These are phyloP conservation scores for Archips crataeganus DNA, from an alignment of 2,888 invertebrate genomes.

Conservation along the genomic window DNA sequence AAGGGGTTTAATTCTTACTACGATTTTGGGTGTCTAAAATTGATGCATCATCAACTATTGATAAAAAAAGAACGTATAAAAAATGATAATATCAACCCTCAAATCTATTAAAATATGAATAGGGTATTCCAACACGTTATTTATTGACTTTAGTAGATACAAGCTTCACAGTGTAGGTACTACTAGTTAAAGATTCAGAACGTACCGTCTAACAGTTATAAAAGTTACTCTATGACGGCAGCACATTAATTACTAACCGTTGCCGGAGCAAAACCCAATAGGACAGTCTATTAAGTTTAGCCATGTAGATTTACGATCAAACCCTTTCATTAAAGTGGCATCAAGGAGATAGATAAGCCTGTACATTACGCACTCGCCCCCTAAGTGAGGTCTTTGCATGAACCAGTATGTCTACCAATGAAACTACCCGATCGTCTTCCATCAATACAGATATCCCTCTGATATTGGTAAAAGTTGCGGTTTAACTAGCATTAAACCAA, in stretches of 20 bases:
- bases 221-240: conserved; percentile 80
- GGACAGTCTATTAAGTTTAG: conserved; percentile 79
- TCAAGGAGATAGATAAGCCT: conserved; percentile 81
- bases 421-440: conserved; percentile 58
- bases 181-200: conserved; percentile 46
- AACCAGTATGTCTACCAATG: conserved; percentile 72
- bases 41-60: conserved; percentile 14
- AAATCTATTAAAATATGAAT: conserved; percentile 16
- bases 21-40: neutral
- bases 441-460: conserved; percentile 51
- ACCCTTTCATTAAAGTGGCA: conserved; percentile 85
- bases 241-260: conserved; percentile 81
- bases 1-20: neutral
- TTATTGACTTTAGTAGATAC: conserved; percentile 12
- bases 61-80: conserved; percentile 13
- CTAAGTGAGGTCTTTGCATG: conserved; percentile 73
- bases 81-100: conserved; percentile 17
- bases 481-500: conserved; percentile 44
- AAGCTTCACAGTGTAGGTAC: neutral
- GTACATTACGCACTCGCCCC: conserved; percentile 77
- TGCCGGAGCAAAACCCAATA: conserved; percentile 73
- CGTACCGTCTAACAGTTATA: conserved; percentile 78
- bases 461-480: conserved; percentile 61
- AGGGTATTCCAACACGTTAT: conserved; percentile 11
- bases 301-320: conserved; percentile 84